Base-by-base conservation (phyloP, 2,797 vertebrate species). In the Naso thynnoides region DNA sequence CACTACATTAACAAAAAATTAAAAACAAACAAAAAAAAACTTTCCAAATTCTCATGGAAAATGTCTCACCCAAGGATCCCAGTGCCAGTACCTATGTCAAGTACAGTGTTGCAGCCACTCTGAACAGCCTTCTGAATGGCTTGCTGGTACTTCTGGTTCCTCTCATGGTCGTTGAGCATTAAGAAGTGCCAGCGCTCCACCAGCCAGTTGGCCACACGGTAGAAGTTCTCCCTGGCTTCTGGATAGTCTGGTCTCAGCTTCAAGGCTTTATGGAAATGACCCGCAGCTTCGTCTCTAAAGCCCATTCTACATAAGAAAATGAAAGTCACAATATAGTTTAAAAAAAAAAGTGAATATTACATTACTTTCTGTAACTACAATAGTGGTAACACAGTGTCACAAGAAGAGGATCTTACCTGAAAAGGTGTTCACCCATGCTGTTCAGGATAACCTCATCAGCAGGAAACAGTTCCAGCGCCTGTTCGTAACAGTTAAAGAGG, bases 111-210 rank as follows among this genome's bases (percentile, higher is more conserved):
- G 86, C 95, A 96, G 36, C 98, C 98, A 0, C 86, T 92, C 60
- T 3, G 53, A 41, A 99, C 95, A 0, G 97, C 97, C 10, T 93
- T 96, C 86, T 96, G 95, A 50, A 99, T 97, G 47, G 98, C 98
- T 81, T 94, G 94, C 24, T 96, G 95, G 86, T 98, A 99, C 72
- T 95, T 93, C 48, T 80, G 84, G 85, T 99, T 99, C 84, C 98
- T 95, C 47, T 88, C 94, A 18, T 78, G 92, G 83, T 99, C 98
- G 0, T 99, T 99, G 57, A 99, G 97, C 98, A 99, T 99, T 33
- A 98, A 89, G 90, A 98, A 99, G 81, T 99, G 98, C 98, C 98
- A 99, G 64, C 98, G 97, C 77, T 99, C 97, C 78, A 99, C 97
- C 79, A 99, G 91, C 97, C 98, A 99, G 93, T 99, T 99, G 5